A percentile compares a stretch with the other conserved stretches of the same genome.
Evolutionary conservation across 1,140 invertebrate genomes (phyloP).

Genomic region (Ceratina japonica): DNA sequence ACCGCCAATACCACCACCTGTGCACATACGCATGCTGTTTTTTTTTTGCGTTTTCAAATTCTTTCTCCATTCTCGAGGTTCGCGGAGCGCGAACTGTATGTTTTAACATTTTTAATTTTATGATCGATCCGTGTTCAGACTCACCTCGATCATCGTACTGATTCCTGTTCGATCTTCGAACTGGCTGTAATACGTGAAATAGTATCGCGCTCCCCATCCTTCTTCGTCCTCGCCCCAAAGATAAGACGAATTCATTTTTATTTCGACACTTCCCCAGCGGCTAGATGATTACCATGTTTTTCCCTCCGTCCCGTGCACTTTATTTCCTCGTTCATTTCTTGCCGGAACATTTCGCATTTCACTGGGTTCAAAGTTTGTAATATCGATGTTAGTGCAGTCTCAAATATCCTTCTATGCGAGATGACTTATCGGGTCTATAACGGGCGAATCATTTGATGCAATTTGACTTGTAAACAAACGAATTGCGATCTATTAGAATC

Average conservation of each 20-base stretch:
- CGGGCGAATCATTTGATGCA: constrained; percentile 27
- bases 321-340: no score
- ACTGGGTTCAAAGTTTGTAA: no score
- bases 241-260: constrained; percentile 74
- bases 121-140: constrained; percentile 12
- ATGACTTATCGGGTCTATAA: constrained; percentile 27
- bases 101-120: no score
- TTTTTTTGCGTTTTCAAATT: no score
- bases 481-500: constrained; percentile 15
- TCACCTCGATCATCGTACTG: constrained; percentile 71
- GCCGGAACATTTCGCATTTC: no score
- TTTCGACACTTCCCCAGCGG: not conserved
- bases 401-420: constrained; percentile 1
- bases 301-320: no score
- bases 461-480: constrained; percentile 5
- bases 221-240: constrained; percentile 72
- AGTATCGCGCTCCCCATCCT: constrained; percentile 77
- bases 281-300: no score
- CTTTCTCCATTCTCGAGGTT: no score
- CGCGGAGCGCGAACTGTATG: no score
- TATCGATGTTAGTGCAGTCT: no score
- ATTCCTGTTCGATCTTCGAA: constrained; percentile 72
- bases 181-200: constrained; percentile 80
- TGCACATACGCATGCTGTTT: no score
- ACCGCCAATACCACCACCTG: constrained; percentile 74